A percentile compares a stretch with the other conserved stretches of the same genome.
These are phyloP conservation scores for Notechis scutatus DNA, from an alignment of 2,113 vertebrate genomes.

Conservation along the genomic window DNA sequence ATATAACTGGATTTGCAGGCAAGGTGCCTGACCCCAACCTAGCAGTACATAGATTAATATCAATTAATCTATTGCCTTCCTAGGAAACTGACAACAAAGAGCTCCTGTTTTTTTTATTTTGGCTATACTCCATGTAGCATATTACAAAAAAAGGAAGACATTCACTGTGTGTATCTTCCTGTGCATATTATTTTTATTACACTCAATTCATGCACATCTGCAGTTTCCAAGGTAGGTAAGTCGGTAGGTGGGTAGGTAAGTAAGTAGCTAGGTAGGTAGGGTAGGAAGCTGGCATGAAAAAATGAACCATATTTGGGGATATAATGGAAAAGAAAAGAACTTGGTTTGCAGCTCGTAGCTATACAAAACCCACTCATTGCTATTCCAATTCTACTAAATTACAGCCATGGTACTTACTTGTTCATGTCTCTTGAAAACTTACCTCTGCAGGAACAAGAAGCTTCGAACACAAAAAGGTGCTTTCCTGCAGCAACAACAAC, in stretches of 20 bases:
- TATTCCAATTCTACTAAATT: neutral
- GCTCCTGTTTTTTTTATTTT: neutral
- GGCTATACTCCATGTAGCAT: slow-evolving; percentile 23
- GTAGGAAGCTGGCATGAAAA: neutral
- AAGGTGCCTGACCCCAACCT: neutral
- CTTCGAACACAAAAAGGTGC: neutral
- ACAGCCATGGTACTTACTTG: neutral
- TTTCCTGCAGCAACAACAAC: neutral
- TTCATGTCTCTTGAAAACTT: neutral
- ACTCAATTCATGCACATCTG: neutral
- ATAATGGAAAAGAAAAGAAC: neutral
- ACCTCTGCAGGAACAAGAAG: neutral
- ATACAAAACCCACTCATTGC: neutral
- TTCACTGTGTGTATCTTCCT: neutral
- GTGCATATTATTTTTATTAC: neutral
- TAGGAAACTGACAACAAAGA: neutral
- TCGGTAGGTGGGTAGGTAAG: neutral
- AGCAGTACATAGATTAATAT: neutral
- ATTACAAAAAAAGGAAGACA: slow-evolving; percentile 25
- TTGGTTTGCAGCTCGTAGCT: neutral
- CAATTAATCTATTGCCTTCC: slow-evolving; percentile 9
- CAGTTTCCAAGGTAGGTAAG: neutral
- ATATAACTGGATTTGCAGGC: neutral
- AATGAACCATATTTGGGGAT: neutral
- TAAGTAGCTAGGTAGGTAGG: neutral